These are phyloP conservation scores for Ornithoptera priamus DNA, from an alignment of 2,888 invertebrate species.

Conservation along the genomic window DNA sequence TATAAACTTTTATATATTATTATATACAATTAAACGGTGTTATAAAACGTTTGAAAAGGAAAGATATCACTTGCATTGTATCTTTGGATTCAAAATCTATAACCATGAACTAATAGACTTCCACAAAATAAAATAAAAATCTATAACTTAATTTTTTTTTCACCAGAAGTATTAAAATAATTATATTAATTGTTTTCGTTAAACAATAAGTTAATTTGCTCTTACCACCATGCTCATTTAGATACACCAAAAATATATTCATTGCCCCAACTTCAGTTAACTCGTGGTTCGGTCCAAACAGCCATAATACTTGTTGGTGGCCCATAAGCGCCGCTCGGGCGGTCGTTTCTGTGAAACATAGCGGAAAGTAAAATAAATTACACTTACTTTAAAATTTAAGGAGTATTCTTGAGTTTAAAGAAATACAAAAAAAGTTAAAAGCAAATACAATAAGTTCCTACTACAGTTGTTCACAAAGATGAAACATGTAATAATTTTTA, in stretches of 20 bases:
- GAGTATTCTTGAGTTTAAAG: background rate
- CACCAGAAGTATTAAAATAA: background rate
- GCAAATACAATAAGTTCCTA: background rate
- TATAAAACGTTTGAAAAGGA: too few relatives aligned
- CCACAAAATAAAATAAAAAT: too few relatives aligned
- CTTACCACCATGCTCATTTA: conserved; percentile 94
- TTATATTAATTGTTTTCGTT: background rate
- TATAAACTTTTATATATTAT: background rate
- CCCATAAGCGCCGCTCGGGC: conserved; percentile 87
- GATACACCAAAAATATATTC: conserved; percentile 95
- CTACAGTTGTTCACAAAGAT: background rate
- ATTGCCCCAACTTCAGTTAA: conserved; percentile 99
- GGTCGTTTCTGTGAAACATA: conserved; percentile 80
- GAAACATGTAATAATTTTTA: background rate
- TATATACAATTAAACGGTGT: background rate
- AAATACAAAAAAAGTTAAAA: background rate
- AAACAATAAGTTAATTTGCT: conserved; percentile 3
- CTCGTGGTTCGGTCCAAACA: conserved; percentile 95
- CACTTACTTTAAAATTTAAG: background rate
- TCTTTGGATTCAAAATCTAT: too few relatives aligned
- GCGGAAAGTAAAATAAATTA: conserved; percentile 4
- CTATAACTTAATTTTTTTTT: too few relatives aligned
- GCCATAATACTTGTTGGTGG: conserved; percentile 97
- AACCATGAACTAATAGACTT: too few relatives aligned
- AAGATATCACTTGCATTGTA: too few relatives aligned